Percentiles rank a stretch among this genome's conserved stretches.
Evolutionary conservation across 2,888 invertebrate species (phyloP).

Genomic region (Trilocha varians): DNA sequence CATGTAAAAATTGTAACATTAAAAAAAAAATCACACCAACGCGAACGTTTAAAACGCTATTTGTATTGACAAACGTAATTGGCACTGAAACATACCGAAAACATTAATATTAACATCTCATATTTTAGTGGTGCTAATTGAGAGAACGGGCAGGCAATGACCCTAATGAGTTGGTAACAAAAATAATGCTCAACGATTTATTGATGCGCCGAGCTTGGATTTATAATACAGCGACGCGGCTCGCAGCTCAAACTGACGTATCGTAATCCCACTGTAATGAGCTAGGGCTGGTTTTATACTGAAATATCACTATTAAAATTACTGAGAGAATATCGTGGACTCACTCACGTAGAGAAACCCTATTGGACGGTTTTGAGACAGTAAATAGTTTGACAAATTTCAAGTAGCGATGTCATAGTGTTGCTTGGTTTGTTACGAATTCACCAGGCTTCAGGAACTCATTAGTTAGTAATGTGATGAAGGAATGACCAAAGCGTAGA

Average conservation of each 20-base stretch:
- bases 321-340: background rate
- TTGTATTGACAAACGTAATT: constrained; percentile 42
- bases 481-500: too few species aligned
- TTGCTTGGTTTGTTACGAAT: too few species aligned
- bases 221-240: constrained; percentile 49
- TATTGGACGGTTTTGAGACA: too few species aligned
- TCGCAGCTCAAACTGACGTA: constrained; percentile 31
- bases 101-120: constrained; percentile 45
- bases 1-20: background rate
- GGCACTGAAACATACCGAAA: constrained; percentile 40
- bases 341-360: too few species aligned
- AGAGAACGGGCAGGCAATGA: constrained; percentile 70
- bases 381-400: too few species aligned
- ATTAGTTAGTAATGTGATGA: too few species aligned
- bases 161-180: constrained; percentile 71
- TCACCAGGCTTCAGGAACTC: too few species aligned
- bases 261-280: constrained; percentile 49
- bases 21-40: background rate
- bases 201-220: constrained; percentile 66
- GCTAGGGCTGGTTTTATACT: constrained; percentile 42
- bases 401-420: too few species aligned
- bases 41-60: constrained; percentile 23
- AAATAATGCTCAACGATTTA: constrained; percentile 70
- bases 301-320: constrained; percentile 3
- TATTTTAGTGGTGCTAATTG: constrained; percentile 55